phyloP scores from a whole-genome alignment of 2,113 vertebrate species.

The Eclectus roratus region DNA sequence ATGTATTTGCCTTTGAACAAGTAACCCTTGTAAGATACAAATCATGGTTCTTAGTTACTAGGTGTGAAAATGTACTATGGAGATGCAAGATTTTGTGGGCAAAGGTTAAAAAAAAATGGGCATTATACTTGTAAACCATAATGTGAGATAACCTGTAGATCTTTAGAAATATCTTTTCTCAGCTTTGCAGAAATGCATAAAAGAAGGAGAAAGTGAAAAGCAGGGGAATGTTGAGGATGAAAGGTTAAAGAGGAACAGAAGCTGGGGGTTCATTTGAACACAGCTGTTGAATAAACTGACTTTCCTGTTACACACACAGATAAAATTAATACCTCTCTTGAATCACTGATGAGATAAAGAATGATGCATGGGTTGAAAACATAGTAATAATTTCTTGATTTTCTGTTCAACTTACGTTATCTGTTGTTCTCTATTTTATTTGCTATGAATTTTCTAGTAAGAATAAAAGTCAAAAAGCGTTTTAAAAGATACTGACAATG shows the following conservation, averaged over 20 bases:
- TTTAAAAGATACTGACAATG: background rate
- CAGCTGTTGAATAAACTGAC: background rate
- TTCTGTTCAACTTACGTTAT: background rate
- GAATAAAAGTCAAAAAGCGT: fast-evolving
- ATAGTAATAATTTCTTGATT: background rate
- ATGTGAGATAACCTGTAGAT: background rate
- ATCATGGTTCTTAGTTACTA: background rate
- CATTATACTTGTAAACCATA: fast-evolving
- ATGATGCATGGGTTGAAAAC: background rate
- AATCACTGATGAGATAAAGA: background rate
- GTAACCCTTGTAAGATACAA: background rate
- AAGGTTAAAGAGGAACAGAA: background rate
- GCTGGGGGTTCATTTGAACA: background rate
- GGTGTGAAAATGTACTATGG: background rate
- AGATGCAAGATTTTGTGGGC: background rate
- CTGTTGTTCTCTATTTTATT: background rate
- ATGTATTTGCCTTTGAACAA: background rate
- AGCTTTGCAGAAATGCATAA: background rate
- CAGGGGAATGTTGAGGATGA: background rate
- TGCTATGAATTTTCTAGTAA: background rate
- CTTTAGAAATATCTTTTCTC: background rate
- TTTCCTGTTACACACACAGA: background rate
- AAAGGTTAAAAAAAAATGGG: background rate
- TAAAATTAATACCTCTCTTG: background rate
- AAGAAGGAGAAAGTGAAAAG: background rate